Evolutionary conservation across 2,888 invertebrate genomes (phyloP), one percentile per base, ranked within the genome.

Genomic region (Labia minor): DNA sequence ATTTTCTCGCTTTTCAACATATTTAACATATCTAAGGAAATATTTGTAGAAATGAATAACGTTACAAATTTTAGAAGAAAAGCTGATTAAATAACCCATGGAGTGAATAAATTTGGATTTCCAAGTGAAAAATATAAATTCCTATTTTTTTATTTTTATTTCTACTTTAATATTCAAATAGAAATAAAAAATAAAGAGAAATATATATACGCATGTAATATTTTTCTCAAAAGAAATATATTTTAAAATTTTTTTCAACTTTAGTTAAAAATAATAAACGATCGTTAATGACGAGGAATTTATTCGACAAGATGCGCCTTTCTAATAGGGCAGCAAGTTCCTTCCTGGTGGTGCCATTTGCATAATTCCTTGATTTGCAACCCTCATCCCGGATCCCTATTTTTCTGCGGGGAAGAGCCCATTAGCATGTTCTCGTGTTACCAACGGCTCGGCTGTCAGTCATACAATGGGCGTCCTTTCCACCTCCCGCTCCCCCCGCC

Each of bases 341-440:
- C 49, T 49, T 49, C 49, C 49, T 11, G 49, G 26, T 26, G 49
- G 49, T 14, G 49, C 49, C 16, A 49, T 49, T 49, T 49, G 49
- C 49, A 49, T 49, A 49, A 49, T 49, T 49, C 49, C 49, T 49
- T 49, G 49, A 49, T 49, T 49, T 49, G 49, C 49, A 49, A 14
- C 49, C 49, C 49, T 16, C 49, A 11, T 49, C 49, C 49, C 49
- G 14, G 14, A 11, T 16, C 16, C 49, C 16, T 49, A n/a, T 49
- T 49, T 49, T 49, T 16, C 49, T 26, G 26, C 26, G 26, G 26
- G 26, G n/a, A 26, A 26, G 26, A 26, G 26, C 49, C 49, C 49
- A 49, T 49, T 49, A 49, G 49, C 49, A 49, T 49, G 49, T 49
- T 49, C 49, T 49, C 49, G 49, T 49, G 49, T 49, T 49, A 49